Evolutionary conservation across 2,888 invertebrate species (phyloP).

Genomic region (Eurois occulta): DNA sequence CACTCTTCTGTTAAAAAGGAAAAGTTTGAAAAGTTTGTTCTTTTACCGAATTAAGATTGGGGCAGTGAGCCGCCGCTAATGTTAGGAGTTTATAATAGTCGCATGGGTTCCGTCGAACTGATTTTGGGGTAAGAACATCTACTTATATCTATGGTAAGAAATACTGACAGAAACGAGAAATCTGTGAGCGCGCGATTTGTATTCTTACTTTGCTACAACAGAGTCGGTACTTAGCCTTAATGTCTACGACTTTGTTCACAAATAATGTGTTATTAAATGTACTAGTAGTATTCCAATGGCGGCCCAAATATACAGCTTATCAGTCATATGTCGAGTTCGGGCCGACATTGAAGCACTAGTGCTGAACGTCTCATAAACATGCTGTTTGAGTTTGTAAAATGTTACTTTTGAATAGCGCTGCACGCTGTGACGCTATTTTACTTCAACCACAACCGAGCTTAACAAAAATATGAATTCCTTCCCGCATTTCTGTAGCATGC

Average conservation of each 20-base stretch:
- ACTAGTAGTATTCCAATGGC: no score
- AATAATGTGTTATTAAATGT: background rate
- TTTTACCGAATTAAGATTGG: slow-evolving; percentile 29
- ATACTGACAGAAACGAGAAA: background rate
- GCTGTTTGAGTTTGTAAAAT: background rate
- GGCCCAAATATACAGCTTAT: background rate
- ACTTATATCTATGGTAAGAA: background rate
- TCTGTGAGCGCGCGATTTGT: background rate
- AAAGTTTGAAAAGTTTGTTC: slow-evolving; percentile 26
- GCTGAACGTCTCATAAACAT: background rate
- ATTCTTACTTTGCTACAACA: background rate
- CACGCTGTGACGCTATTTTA: no score
- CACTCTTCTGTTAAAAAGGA: slow-evolving; percentile 16
- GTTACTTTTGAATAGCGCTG: background rate
- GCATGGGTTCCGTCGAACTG: background rate
- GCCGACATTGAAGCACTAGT: background rate
- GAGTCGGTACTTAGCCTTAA: background rate
- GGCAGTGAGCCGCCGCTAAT: background rate
- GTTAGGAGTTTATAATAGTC: background rate
- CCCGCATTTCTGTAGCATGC: background rate
- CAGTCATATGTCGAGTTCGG: background rate
- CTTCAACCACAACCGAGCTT: background rate
- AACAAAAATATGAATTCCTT: background rate
- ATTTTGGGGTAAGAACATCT: background rate
- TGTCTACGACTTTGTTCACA: background rate